Evolutionary conservation across 2,113 vertebrate genomes (phyloP).

Genomic region (Zosterops pallidus): DNA sequence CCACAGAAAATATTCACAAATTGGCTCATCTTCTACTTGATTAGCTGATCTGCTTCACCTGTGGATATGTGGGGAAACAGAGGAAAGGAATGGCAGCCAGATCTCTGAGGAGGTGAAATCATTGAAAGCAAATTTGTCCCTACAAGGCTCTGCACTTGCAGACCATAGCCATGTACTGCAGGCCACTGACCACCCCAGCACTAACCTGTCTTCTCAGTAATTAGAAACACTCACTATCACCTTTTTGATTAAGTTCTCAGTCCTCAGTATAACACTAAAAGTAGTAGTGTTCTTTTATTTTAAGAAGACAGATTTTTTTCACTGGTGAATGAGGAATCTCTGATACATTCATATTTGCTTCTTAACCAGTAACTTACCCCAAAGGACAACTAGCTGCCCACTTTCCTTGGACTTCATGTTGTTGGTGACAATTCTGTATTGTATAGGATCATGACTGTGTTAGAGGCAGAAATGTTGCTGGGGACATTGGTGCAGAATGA

Average conservation of each 20-base stretch:
- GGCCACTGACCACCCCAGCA: neutral
- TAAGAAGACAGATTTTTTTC: neutral
- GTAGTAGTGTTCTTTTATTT: neutral
- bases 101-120: neutral
- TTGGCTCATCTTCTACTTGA: neutral
- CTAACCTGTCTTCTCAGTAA: neutral
- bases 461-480: neutral
- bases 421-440: neutral
- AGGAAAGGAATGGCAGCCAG: neutral
- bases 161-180: neutral
- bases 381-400: neutral
- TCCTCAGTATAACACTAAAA: neutral
- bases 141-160: accelerated
- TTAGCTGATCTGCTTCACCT: neutral
- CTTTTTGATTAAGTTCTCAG: neutral
- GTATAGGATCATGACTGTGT: neutral
- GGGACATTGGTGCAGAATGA: neutral
- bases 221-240: neutral
- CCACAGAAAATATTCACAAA: neutral
- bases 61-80: neutral
- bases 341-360: neutral
- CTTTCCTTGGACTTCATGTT: neutral
- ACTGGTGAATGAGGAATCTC: neutral
- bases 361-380: neutral
- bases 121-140: neutral